Conservation (phyloP, 2,113 vertebrate species). For the Pelodiscus sinensis region DNA sequence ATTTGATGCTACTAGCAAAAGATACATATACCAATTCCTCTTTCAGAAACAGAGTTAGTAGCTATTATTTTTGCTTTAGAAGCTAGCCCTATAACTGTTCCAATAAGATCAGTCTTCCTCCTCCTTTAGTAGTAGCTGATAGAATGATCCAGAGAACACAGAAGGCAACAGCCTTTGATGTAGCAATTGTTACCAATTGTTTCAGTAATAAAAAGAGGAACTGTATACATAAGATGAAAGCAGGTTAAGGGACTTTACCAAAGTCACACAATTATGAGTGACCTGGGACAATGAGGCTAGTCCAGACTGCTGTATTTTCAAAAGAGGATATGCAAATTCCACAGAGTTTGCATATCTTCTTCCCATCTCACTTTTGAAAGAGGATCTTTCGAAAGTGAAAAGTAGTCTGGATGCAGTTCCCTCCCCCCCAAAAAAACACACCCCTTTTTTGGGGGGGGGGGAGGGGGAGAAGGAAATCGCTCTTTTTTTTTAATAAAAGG, state of each 20-base stretch:
- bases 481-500: too few species aligned
- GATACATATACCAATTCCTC: background rate
- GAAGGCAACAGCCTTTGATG: background rate
- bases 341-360: too few species aligned
- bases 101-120: background rate
- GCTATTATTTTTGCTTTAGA: background rate
- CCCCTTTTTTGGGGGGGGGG: too few species aligned
- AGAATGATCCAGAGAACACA: background rate
- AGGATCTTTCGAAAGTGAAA: too few species aligned
- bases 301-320: too few species aligned
- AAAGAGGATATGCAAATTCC: too few species aligned
- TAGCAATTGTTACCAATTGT: background rate
- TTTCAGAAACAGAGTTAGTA: background rate
- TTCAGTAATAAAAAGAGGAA: too few species aligned
- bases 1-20: background rate
- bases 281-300: background rate
- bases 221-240: background rate
- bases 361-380: too few species aligned
- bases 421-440: too few species aligned
- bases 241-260: background rate
- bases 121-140: background rate
- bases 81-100: too few species aligned
- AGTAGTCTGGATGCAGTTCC: too few species aligned
- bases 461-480: too few species aligned
- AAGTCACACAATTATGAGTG: background rate